Evolutionary conservation across 2,113 vertebrate genomes (phyloP).

Genomic region (Spizaetus ornatus): DNA sequence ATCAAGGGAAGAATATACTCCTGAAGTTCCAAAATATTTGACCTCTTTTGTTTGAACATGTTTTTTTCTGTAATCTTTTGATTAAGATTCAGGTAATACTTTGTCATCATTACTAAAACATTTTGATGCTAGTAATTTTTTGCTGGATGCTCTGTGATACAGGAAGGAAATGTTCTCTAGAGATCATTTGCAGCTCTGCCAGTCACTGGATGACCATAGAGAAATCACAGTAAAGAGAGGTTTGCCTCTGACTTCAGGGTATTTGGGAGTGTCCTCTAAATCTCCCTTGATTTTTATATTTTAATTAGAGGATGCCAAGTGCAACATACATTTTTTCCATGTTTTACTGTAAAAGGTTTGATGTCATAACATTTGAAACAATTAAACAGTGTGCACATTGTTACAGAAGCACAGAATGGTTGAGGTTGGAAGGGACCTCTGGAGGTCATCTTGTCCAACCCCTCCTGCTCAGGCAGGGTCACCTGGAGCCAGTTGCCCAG

Average conservation of each 20-base stretch:
- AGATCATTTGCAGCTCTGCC: neutral
- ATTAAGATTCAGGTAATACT: neutral
- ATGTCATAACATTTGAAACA: neutral
- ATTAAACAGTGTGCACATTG: neutral
- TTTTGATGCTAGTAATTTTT: neutral
- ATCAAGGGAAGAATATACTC: neutral
- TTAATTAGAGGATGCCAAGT: neutral
- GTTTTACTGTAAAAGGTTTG: neutral
- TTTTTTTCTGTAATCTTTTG: neutral
- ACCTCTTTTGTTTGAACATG: neutral
- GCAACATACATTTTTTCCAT: neutral
- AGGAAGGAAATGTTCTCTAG: neutral
- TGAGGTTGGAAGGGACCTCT: neutral
- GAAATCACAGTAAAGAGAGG: neutral
- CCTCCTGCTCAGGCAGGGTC: neutral
- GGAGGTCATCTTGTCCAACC: neutral
- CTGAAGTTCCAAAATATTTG: neutral
- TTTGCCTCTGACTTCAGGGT: neutral
- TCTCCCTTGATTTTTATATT: neutral
- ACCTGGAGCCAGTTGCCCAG: neutral
- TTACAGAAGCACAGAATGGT: neutral
- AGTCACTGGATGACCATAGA: neutral
- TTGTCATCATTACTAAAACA: neutral
- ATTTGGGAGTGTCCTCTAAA: neutral
- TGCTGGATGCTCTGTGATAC: neutral